These are phyloP conservation scores for Helogale parvula DNA, from an alignment of 2,113 vertebrate genomes.

Conservation along the genomic window DNA sequence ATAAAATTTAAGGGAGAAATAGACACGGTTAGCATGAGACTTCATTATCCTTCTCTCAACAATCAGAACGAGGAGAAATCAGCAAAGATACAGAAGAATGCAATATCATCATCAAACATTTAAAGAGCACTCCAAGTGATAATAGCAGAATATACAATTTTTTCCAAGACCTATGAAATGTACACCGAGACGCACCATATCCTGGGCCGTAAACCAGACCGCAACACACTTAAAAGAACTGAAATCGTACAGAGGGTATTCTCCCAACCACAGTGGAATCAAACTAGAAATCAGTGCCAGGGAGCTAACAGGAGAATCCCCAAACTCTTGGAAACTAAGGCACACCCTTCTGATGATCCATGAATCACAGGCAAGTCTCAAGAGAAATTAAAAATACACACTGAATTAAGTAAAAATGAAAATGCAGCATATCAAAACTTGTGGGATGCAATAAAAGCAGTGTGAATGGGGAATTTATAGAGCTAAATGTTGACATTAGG, in stretches of 20 bases:
- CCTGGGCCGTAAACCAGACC: background rate
- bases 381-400: background rate
- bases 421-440: background rate
- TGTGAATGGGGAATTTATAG: background rate
- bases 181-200: background rate
- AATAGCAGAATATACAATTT: background rate
- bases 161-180: background rate
- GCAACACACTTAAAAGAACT: background rate
- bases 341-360: background rate
- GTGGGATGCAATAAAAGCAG: background rate
- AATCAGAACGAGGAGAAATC: background rate
- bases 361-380: background rate
- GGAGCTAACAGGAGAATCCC: background rate
- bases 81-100: background rate
- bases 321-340: background rate
- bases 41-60: background rate
- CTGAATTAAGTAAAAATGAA: background rate
- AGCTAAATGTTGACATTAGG: background rate
- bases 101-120: background rate
- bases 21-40: background rate
- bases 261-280: background rate
- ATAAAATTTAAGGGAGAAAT: background rate
- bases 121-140: background rate
- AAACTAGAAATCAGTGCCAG: background rate
- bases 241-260: background rate